Evolutionary conservation across 2,888 invertebrate species (phyloP), one percentile per base, ranked within the genome.

Genomic region (Deilephila porcellus): DNA sequence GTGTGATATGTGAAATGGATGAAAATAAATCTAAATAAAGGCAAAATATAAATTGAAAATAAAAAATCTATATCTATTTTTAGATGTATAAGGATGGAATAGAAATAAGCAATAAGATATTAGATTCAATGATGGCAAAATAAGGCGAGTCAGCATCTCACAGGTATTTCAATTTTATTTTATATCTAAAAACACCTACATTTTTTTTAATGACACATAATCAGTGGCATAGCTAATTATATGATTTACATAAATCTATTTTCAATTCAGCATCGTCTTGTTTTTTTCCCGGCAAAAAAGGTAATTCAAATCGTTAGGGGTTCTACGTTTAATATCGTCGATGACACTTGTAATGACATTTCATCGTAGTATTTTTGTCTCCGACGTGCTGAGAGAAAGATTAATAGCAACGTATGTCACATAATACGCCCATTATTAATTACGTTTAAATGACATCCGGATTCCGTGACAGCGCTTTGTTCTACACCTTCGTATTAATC

Each of bases 391-490:
- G 67, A 11, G 25, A 37, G 37, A 37, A 67, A 67, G 67, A 67
- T 67, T 67, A 67, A 67, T 67, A 25, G 67, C 67, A 52, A 14
- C 14, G 52, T 67, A 25, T 52, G 52, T 52, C 34, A 37, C 56
- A 17, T 37, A 63, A 19, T 63, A 63, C 63, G 63, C 63, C 52
- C 25, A 52, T 67, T 52, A 67, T 67, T 67, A 67, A 67, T 67
- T 64, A 64, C 37, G 37, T 64, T 52, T 52, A 67, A 67, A 67
- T 52, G 67, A 52, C 67, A 17, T 67, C 67, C 67, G 67, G 67
- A 52, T 67, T 67, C 67, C 45, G 29, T 62, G 62, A 62, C 63
- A n/a, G 5, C 25, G 45, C 67, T 67, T 67, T 67, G 67, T 67
- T 67, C 52, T 25, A 20, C 17, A 52, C 45, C 56, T 56, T 19